phyloP scores from a whole-genome alignment of 2,797 vertebrate species.

The Sylvilagus floridanus region DNA sequence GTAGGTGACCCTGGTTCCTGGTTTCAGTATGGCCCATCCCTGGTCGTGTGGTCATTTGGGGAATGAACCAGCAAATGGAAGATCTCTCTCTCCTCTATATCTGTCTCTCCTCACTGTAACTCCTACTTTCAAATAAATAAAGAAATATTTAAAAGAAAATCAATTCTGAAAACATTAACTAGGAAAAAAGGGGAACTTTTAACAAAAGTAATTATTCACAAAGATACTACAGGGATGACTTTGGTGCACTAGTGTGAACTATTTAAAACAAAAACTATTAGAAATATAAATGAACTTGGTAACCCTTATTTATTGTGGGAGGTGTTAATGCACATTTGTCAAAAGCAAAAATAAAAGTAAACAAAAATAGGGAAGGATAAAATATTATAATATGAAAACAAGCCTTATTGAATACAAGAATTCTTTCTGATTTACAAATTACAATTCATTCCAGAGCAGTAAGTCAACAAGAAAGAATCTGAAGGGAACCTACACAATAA shows the following conservation, averaged over 20 bases:
- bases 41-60: too few relatives aligned
- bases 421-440: background rate
- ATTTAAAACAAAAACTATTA: background rate
- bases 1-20: too few relatives aligned
- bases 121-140: too few relatives aligned
- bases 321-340: background rate
- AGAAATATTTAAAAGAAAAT: background rate
- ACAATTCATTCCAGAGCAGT: background rate
- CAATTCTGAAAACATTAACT: background rate
- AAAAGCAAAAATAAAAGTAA: slow-evolving; percentile 4
- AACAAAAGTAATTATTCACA: slow-evolving; percentile 30
- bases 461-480: background rate
- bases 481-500: background rate
- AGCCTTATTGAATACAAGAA: background rate
- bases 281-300: background rate
- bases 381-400: background rate
- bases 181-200: background rate
- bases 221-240: background rate
- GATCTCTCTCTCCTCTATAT: too few relatives aligned
- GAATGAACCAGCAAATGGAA: too few relatives aligned
- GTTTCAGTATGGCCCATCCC: too few relatives aligned
- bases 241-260: background rate
- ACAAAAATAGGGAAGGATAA: background rate
- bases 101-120: too few relatives aligned
- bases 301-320: background rate